These are phyloP conservation scores for Sphecodes monilicornis DNA, from an alignment of 2,888 invertebrate genomes.

Conservation along the genomic window DNA sequence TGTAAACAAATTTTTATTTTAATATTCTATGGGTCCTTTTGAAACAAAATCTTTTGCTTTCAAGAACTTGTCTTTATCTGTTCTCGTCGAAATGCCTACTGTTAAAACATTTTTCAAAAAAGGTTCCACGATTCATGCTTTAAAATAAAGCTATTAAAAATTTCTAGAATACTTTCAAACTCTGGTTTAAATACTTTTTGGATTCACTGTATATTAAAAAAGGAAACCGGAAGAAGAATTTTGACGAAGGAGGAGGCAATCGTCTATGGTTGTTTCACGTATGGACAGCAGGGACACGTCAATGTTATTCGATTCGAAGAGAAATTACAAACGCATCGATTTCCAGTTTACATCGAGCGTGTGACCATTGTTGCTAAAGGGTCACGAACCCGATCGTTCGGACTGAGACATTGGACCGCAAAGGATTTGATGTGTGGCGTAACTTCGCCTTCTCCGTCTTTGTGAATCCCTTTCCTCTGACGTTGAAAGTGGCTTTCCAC, in stretches of 20 bases:
- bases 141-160: too few relatives aligned
- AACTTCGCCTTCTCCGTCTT: slow-evolving; percentile 17
- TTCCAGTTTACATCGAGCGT: slow-evolving; percentile 38
- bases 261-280: neutral
- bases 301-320: slow-evolving; percentile 5
- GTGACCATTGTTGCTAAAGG: slow-evolving; percentile 25
- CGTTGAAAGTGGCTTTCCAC: slow-evolving; percentile 26
- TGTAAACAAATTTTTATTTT: too few relatives aligned
- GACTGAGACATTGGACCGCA: slow-evolving; percentile 27
- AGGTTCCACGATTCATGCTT: too few relatives aligned
- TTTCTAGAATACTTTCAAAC: too few relatives aligned
- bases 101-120: too few relatives aligned
- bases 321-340: slow-evolving; percentile 48
- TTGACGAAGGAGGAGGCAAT: neutral
- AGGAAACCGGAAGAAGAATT: neutral
- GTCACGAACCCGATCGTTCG: slow-evolving; percentile 21
- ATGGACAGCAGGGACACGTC: neutral
- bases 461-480: slow-evolving; percentile 13
- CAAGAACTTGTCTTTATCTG: too few relatives aligned
- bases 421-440: slow-evolving; percentile 23
- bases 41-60: too few relatives aligned
- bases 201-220: too few relatives aligned
- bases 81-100: too few relatives aligned
- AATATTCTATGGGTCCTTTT: too few relatives aligned
- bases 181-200: too few relatives aligned